phyloP scores from a whole-genome alignment of 35 echinoderm and acorn worm genomes.

The Ophiothrix spiculata region DNA sequence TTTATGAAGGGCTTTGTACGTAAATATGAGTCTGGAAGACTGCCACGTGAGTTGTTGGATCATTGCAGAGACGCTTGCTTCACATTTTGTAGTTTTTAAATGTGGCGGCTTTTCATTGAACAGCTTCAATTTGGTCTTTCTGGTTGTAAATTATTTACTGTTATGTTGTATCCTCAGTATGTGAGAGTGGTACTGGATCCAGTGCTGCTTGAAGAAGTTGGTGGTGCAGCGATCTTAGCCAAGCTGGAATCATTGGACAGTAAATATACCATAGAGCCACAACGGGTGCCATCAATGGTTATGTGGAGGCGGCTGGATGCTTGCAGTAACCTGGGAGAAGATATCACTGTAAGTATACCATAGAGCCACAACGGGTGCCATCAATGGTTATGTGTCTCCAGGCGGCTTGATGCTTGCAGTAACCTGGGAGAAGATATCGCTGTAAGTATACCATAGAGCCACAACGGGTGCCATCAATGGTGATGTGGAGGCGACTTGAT shows the following conservation, averaged over 20 bases:
- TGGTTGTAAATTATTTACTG: too few species aligned
- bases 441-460: constrained; percentile 55
- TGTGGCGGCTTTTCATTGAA: too few species aligned
- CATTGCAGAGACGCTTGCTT: too few species aligned
- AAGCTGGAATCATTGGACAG: constrained; percentile 65
- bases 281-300: constrained; percentile 57
- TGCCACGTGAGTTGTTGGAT: too few species aligned
- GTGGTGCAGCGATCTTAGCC: constrained; percentile 61
- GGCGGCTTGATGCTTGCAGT: constrained; percentile 38
- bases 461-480: constrained; percentile 56
- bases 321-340: constrained; percentile 58
- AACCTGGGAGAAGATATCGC: constrained; percentile 71
- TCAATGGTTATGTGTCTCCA: constrained; percentile 70
- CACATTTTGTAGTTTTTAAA: too few species aligned
- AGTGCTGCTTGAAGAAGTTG: constrained; percentile 41
- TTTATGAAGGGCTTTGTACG: too few species aligned
- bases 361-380: constrained; percentile 56
- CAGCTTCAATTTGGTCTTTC: too few species aligned
- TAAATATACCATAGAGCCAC: constrained; percentile 54
- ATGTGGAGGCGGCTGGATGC: constrained; percentile 65
- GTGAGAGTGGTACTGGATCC: constrained; percentile 61
- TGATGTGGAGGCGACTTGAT: constrained; percentile 71
- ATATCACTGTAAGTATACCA: constrained; percentile 65
- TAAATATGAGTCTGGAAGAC: too few species aligned
- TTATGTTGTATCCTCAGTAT: constrained; percentile 55